Base-by-base conservation (phyloP, 1,140 invertebrate genomes). In the Hydropsyche tenuis region DNA sequence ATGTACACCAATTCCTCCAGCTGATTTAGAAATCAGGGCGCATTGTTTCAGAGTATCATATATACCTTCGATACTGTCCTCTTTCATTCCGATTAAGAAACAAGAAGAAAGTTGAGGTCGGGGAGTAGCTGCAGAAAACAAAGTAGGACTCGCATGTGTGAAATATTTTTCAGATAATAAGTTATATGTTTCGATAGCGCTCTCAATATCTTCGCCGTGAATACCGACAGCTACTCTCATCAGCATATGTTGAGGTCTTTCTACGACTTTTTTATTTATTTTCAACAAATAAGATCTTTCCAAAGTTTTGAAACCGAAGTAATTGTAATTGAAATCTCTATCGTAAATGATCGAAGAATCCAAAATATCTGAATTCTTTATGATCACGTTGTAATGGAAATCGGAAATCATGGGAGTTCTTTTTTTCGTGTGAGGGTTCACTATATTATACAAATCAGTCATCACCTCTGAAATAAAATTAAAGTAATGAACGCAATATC, bases 41-140 rank as follows among this genome's bases (percentile, higher is more conserved):
- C 96, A 99, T 80, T 96, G 93, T 76, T 95, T 96, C 20, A 99
- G 83, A 1, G 95, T 97, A 75, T 96, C 92, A 83, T 94, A 99
- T 78, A 99, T 99, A n/a, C 98, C 98, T 80, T 99, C 96, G 80
- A 99, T 98, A 75, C 95, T 98, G 82, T 99, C 98, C 12, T 95
- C 93, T 64, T 88, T 89, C 95, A 99, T 98, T 0, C 96, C 95
- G 42, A 99, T 81, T 2, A 99, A 85, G 79, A 99, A 99, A 84
- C 97, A 99, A 66, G 95, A 96, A 0, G 96, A 98, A 73, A 99
- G 86, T 82, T 99, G 97, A 43, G 97, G 96, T 37, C 90, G 87
- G 9, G 88, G 89, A 11, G 97, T 99, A 46, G 95, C 97, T 72
- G 98, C 94, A 80, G 96, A 95, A 80, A 99, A 99, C 9, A 99